These are phyloP conservation scores for Corydoras sp. DNA, from an alignment of 2,113 vertebrate genomes.

Conservation along the genomic window DNA sequence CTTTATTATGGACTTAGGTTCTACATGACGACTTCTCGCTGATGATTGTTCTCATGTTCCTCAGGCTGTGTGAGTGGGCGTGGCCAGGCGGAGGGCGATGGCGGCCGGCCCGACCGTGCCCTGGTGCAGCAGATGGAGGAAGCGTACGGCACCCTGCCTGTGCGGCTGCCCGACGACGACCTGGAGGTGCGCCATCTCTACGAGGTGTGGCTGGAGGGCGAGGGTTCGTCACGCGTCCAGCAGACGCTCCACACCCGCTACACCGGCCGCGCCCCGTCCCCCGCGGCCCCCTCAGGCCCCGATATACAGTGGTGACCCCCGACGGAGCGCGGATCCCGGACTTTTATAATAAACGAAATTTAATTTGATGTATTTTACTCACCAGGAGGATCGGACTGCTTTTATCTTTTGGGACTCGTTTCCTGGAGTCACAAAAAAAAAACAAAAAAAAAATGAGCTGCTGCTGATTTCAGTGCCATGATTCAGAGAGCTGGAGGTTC, in stretches of 20 bases:
- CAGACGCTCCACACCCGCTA: constrained; percentile 76
- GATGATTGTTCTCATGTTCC: background rate
- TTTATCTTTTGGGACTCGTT: too few species aligned
- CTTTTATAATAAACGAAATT: too few species aligned
- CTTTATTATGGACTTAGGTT: too few species aligned
- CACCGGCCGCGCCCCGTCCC: constrained; percentile 40
- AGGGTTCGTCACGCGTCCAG: constrained; percentile 67
- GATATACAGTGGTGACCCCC: constrained; percentile 69
- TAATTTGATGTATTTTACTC: too few species aligned
- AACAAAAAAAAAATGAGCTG: too few species aligned
- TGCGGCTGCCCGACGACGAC: constrained; percentile 73
- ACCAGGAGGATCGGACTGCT: too few species aligned
- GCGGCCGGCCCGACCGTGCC: constrained; percentile 69
- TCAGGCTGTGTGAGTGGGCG: constrained; percentile 85
- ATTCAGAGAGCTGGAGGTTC: too few species aligned
- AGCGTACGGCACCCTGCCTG: constrained; percentile 72
- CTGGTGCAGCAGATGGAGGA: constrained; percentile 86
- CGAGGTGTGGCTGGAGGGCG: constrained; percentile 84
- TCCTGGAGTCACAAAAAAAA: too few species aligned
- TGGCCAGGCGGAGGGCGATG: constrained; percentile 70
- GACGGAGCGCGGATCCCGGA: too few species aligned
- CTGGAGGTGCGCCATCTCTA: constrained; percentile 73
- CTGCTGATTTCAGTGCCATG: too few species aligned
- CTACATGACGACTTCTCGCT: too few species aligned
- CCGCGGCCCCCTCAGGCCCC: constrained; percentile 50